Evolutionary conservation across 2,797 vertebrate species (phyloP).

Genomic region (Prunella strophiata): DNA sequence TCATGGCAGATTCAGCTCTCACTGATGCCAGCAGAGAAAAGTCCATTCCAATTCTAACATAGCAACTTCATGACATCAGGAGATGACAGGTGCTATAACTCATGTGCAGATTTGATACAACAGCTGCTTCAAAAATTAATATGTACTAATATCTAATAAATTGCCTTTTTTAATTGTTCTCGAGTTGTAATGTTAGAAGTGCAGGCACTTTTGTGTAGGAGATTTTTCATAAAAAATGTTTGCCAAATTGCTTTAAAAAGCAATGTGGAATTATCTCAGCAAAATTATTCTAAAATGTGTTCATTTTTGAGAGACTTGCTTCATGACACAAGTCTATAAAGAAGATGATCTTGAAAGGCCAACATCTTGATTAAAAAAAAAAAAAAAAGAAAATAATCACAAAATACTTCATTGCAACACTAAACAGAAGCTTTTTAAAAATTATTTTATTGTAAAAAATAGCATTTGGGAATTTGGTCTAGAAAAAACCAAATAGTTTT

Average conservation of each 20-base stretch:
- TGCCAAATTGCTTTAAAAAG: not conserved
- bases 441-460: not conserved
- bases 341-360: not conserved
- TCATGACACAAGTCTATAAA: not conserved
- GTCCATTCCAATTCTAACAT: not conserved
- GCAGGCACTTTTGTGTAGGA: not conserved
- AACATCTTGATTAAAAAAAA: not conserved
- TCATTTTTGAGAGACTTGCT: not conserved
- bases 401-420: not conserved
- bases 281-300: not conserved
- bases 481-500: not conserved
- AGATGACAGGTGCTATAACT: conserved; percentile 17
- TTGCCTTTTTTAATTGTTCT: not conserved
- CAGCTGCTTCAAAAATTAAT: conserved; percentile 32
- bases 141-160: not conserved
- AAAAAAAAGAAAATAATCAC: not conserved
- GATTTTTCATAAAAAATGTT: not conserved
- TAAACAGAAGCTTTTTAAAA: not conserved
- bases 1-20: not conserved
- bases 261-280: not conserved
- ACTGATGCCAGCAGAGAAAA: not conserved
- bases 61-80: conserved; percentile 25
- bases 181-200: not conserved
- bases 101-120: not conserved
- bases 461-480: not conserved